Evolutionary conservation across 2,113 vertebrate species (phyloP).

Genomic region (Pituophis catenifer): DNA sequence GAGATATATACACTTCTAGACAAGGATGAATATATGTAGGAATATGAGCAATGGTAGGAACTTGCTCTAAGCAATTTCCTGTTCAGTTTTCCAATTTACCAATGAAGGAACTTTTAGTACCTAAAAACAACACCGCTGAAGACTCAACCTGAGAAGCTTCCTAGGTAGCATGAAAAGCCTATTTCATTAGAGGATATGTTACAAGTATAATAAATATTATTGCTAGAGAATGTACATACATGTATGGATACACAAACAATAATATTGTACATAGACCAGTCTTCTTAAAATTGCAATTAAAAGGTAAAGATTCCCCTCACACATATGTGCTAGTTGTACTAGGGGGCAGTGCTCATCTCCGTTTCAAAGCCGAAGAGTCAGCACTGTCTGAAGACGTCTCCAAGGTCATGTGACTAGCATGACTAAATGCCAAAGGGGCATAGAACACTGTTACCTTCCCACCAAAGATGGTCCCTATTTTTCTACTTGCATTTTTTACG

Average conservation of each 20-base stretch:
- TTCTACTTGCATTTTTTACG: no score
- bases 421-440: no score
- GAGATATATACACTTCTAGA: neutral
- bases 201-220: neutral
- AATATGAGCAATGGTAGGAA: neutral
- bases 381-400: no score
- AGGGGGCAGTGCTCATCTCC: no score
- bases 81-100: neutral
- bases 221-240: neutral
- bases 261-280: neutral
- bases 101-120: neutral
- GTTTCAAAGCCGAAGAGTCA: no score
- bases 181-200: no score
- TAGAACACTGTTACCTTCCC: no score
- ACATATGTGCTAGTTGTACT: no score
- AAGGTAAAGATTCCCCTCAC: no score
- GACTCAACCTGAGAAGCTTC: neutral
- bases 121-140: neutral
- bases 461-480: no score
- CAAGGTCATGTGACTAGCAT: no score
- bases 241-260: neutral
- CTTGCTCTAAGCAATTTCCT: neutral
- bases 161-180: neutral
- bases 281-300: neutral
- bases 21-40: neutral